Base-by-base conservation (phyloP, 2,797 vertebrate species). In the Acrocephalus scirpaceus region DNA sequence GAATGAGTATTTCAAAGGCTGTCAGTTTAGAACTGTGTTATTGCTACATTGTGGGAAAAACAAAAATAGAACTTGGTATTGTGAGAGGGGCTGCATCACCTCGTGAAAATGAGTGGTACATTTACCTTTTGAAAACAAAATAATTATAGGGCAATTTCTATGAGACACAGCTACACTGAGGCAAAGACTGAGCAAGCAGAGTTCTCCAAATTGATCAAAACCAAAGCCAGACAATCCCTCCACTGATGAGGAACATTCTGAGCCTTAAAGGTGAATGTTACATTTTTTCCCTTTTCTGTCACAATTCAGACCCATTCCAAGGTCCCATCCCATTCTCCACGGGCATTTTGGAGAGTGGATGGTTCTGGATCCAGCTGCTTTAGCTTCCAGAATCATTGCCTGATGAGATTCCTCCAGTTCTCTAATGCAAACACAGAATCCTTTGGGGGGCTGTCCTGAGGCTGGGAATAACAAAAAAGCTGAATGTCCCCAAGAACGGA, bases 201-300 rank as follows among this genome's bases (percentile, higher is more conserved):
- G 19, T 4, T 90, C 53, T 93, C 36, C 54, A 86, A 40, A 57
- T 2, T 50, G 47, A 69, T 9, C 20, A 30, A 71, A 87, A 19
- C 9, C 40, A 77, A 38, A 78, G 16, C 4, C 58, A 81, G 65
- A 57, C 10, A 38, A 8, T 65, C 78, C 38, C 22, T 72, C 19
- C 50, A 8, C 22, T 34, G 34, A 20, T 13, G 10, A 57, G 60
- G 22, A 60, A 9, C 53, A 27, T 9, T 45, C 53, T 71, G 56
- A 70, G 15, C 19, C 17, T 86, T n/a, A 26, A 48, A 65, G 38
- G 11, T 42, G n/a, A 54, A 51, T 5, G 3, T 16, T 20, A 8
- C 0, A 0, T 2, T 2, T 47, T 66, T 40, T 5, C 7, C 30
- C 11, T 65, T n/a, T 5, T 18, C 27, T 75, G 65, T 71, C 7